phyloP scores from a whole-genome alignment of 2,888 invertebrate genomes.

The Ophion slaviceki region DNA sequence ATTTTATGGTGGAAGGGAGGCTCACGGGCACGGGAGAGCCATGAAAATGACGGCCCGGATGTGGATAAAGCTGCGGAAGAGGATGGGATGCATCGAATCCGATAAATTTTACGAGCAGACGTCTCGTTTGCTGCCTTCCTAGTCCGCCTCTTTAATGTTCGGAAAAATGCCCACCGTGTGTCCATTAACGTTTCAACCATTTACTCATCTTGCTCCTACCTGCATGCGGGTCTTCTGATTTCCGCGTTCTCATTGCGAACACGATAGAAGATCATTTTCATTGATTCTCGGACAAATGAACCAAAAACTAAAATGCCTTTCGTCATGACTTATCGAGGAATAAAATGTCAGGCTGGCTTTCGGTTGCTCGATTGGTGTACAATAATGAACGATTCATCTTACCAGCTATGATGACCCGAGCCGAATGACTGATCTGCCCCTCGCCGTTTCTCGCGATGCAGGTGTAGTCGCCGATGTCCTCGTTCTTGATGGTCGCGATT shows the following conservation, averaged over 20 bases:
- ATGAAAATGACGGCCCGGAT: constrained; percentile 14
- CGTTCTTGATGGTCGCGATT: constrained; percentile 95
- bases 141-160: background rate
- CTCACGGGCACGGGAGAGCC: background rate
- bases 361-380: background rate
- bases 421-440: constrained; percentile 97
- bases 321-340: background rate
- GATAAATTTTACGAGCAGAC: constrained; percentile 75
- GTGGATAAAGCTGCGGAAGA: constrained; percentile 19
- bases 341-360: background rate
- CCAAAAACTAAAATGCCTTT: background rate
- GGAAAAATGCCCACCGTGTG: background rate
- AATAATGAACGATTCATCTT: constrained; percentile 14
- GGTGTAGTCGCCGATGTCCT: constrained; percentile 98
- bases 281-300: background rate
- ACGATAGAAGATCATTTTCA: background rate
- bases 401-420: constrained; percentile 97
- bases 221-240: background rate
- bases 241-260: background rate
- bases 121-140: constrained; percentile 18
- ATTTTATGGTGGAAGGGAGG: constrained; percentile 70
- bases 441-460: constrained; percentile 98
- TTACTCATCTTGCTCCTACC: background rate
- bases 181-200: background rate
- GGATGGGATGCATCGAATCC: constrained; percentile 69